Percentiles rank a stretch among this genome's conserved stretches.
Evolutionary conservation across 2,113 vertebrate genomes (phyloP).

Genomic region (Melanerpes formicivorus): DNA sequence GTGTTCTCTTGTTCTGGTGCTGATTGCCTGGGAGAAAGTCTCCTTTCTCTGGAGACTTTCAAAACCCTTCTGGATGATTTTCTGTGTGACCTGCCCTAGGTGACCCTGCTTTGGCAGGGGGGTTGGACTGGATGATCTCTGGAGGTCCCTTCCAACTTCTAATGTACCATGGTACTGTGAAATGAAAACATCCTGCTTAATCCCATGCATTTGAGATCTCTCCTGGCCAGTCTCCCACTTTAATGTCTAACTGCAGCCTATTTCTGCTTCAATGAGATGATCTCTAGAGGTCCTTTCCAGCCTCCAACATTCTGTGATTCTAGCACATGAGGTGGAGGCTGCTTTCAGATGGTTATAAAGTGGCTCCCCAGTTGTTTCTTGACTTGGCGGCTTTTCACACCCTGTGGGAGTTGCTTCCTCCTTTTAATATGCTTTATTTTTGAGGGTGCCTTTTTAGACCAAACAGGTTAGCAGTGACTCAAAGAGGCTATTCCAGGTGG

Average conservation of each 20-base stretch:
- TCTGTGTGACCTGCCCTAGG: no score
- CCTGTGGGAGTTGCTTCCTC: background rate
- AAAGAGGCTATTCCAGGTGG: background rate
- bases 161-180: no score
- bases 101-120: no score
- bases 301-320: no score
- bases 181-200: background rate
- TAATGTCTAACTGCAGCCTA: background rate
- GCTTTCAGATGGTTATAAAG: background rate
- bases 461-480: background rate
- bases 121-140: no score
- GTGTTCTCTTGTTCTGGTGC: no score
- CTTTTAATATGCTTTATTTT: background rate
- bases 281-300: no score
- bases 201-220: background rate
- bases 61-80: no score
- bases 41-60: no score
- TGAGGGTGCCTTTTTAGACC: background rate
- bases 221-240: background rate
- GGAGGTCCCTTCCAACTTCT: no score
- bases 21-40: no score
- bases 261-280: background rate
- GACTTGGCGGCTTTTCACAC: background rate
- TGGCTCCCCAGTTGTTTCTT: background rate
- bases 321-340: background rate